Percentiles rank a stretch among this genome's conserved stretches.
Evolutionary conservation across 2,113 vertebrate genomes (phyloP).

Genomic region (Myxocyprinus asiaticus): DNA sequence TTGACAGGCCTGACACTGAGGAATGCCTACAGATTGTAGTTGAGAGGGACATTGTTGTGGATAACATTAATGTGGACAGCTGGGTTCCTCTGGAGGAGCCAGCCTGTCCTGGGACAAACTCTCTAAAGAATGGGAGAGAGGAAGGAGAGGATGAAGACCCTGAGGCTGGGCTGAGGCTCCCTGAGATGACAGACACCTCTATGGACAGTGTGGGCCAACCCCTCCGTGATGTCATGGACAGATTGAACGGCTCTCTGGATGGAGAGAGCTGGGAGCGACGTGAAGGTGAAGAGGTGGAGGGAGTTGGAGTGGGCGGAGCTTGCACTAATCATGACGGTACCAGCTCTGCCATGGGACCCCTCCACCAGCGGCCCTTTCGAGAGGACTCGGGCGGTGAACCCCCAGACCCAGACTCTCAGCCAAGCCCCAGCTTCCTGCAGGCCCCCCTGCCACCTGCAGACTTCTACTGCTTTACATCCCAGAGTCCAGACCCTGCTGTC

Average conservation of each 20-base stretch:
- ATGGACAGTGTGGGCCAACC: constrained; percentile 89
- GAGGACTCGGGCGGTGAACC: constrained; percentile 77
- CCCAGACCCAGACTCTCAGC: constrained; percentile 71
- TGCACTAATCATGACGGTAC: not conserved
- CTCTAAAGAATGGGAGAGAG: constrained; percentile 56
- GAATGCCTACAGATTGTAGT: constrained; percentile 29
- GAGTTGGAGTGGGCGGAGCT: not conserved
- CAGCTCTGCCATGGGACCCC: constrained; percentile 33
- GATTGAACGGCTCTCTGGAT: constrained; percentile 82
- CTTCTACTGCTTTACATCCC: constrained; percentile 89
- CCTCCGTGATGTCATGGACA: constrained; percentile 85
- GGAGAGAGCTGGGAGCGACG: constrained; percentile 66
- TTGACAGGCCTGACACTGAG: constrained; percentile 65
- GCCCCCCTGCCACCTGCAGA: constrained; percentile 81
- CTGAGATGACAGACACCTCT: constrained; percentile 90
- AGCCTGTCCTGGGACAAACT: constrained; percentile 33
- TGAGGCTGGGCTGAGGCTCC: constrained; percentile 73
- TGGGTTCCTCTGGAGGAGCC: constrained; percentile 51
- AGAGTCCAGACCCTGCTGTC: constrained; percentile 88
- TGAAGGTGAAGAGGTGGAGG: constrained; percentile 44
- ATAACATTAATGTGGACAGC: constrained; percentile 42
- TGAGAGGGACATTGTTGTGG: constrained; percentile 7
- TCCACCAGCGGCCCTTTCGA: constrained; percentile 88
- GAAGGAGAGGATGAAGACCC: constrained; percentile 49
- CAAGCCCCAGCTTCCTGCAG: constrained; percentile 58